A percentile compares a stretch with the other conserved stretches of the same genome.
These are phyloP conservation scores for Galbula dea DNA, from an alignment of 2,113 vertebrate genomes.

Conservation along the genomic window DNA sequence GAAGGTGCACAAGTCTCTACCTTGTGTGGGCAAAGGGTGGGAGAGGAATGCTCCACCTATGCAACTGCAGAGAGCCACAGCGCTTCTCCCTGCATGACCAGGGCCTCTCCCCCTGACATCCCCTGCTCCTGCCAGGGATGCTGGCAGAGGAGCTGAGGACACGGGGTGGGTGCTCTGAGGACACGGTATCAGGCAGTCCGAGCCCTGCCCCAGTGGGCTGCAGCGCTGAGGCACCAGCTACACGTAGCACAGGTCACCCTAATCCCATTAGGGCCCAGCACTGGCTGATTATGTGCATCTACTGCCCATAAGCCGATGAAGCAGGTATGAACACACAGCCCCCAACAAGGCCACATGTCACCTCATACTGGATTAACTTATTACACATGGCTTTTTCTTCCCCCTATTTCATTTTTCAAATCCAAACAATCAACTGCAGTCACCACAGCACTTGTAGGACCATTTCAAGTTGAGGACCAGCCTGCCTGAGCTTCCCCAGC, in stretches of 20 bases:
- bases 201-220: neutral
- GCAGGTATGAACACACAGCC: neutral
- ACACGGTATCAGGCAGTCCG: neutral
- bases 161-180: neutral
- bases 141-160: neutral
- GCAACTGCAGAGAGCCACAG: neutral
- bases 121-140: neutral
- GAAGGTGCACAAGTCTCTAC: accelerated
- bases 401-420: neutral
- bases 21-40: neutral
- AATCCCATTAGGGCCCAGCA: constrained; percentile 43
- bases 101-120: neutral
- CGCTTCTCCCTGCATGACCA: accelerated
- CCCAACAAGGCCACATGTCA: constrained; percentile 8
- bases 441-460: accelerated
- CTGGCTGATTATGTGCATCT: constrained; percentile 43
- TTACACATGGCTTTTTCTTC: neutral
- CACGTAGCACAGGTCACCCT: constrained; percentile 7
- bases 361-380: neutral
- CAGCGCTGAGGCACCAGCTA: neutral
- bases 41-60: neutral
- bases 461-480: accelerated
- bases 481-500: accelerated
- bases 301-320: neutral
- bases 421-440: neutral